Evolutionary conservation across 35 echinoderm and acorn worm genomes (phyloP).

Genomic region (Chiridota heheva): DNA sequence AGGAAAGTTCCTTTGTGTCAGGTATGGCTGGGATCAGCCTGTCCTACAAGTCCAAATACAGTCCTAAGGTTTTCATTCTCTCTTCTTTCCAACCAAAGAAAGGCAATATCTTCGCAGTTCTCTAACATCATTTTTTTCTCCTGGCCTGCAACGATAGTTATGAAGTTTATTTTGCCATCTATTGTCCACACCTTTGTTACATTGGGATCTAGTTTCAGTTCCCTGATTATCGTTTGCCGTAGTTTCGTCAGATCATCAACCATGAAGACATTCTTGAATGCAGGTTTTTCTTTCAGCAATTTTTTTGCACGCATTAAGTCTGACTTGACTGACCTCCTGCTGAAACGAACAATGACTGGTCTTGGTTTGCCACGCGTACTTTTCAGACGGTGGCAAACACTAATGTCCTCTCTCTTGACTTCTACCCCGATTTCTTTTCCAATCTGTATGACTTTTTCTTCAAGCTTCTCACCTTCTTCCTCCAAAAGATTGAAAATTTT

Average conservation of each 20-base stretch:
- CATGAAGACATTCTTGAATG: neutral
- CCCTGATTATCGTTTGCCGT: neutral
- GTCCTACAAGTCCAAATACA: neutral
- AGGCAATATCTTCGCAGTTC: neutral
- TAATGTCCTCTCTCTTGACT: neutral
- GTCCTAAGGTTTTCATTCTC: neutral
- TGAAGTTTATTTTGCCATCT: constrained; percentile 4
- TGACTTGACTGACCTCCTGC: neutral
- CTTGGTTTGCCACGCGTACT: neutral
- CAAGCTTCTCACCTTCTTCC: neutral
- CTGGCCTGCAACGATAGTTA: neutral
- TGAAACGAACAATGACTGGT: neutral
- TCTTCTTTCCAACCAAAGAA: neutral
- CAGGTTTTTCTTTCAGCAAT: neutral
- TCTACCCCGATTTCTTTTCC: neutral
- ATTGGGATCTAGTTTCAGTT: neutral
- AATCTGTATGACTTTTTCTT: neutral
- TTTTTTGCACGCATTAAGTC: neutral
- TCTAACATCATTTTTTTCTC: neutral
- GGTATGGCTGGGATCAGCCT: neutral
- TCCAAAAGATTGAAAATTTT: neutral
- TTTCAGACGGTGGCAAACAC: neutral
- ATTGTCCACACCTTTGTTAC: constrained; percentile 13
- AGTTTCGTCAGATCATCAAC: neutral
- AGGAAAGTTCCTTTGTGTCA: too few species aligned